phyloP scores from a whole-genome alignment of 1,140 invertebrate species.

The Harlomillsia oculata region DNA sequence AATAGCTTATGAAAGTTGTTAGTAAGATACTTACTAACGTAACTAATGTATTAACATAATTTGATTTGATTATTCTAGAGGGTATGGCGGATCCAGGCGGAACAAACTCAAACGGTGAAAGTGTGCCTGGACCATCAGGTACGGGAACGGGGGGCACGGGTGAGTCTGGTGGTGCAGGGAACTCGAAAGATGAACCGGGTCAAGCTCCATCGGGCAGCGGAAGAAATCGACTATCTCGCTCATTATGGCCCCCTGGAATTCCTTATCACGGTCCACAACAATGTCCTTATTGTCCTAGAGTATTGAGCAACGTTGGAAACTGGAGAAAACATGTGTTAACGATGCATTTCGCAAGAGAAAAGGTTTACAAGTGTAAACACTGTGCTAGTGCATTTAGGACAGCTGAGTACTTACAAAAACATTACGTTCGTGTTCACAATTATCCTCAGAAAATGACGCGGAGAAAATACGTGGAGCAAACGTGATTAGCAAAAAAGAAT shows the following conservation, averaged over 20 bases:
- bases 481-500: too few relatives aligned
- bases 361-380: conserved; percentile 32
- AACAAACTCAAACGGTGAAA: conserved; percentile 16
- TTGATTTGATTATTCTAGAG: not conserved
- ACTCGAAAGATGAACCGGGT: not conserved
- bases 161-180: not conserved
- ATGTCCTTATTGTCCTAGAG: conserved; percentile 36
- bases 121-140: conserved; percentile 17
- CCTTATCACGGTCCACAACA: conserved; percentile 35
- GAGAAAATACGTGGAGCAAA: conserved; percentile 26
- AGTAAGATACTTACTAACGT: not conserved
- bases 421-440: conserved; percentile 37
- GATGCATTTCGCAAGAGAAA: conserved; percentile 36
- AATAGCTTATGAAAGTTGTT: not conserved
- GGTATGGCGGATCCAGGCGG: conserved; percentile 8
- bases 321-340: conserved; percentile 36
- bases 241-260: conserved; percentile 28
- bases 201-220: conserved; percentile 1
- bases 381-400: conserved; percentile 35
- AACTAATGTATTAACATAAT: not conserved
- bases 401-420: conserved; percentile 37
- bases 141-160: not conserved
- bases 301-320: conserved; percentile 36
- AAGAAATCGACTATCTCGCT: conserved; percentile 28
- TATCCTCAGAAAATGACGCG: conserved; percentile 34